Evolutionary conservation across 2,113 vertebrate genomes (phyloP), one percentile per base, ranked within the genome.

Genomic region (Saguinus imperator): DNA sequence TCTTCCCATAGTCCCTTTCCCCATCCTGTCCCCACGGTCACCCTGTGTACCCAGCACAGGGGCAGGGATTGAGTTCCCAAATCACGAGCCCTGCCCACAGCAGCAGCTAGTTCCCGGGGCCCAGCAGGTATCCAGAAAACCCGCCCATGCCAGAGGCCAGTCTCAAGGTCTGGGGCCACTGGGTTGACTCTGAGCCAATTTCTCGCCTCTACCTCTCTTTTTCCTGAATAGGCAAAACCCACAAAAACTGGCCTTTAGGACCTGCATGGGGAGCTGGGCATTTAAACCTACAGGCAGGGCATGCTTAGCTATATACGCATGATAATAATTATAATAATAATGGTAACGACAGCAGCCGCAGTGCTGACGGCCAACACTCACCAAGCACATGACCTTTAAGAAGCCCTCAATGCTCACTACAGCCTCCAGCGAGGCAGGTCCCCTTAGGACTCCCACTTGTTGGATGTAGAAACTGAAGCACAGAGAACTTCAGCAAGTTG

Each of bases 321-420:
- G 58, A 3, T 3, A 12, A 9, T 0, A 4, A 14, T 9, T 32
- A 18, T 8, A 8, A 16, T 1, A 13, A 10, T 0, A 6, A 12
- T 10, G 32, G 20, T 2, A 8, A 5, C 1, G 37, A 9, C 13
- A 1, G 68, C 35, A 9, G 1, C 35, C 2, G 11, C 48, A 13
- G 50, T 9, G 16, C 12, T 1, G 10, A 29, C 3, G 1, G 35
- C n/a, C 12, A 3, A 6, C 6, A 20, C 32, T 37, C 43, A 10
- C 1, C 1, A 5, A 29, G 17, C 81, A 4, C 73, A 1, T 45
- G 35, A 29, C 61, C 61, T n/a, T 35, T 14, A 0, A 21, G 7
- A 66, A 81, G 43, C 77, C 77, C 75, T 72, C 48, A 9, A 3
- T 27, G 48, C 50, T 35, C 75, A 17, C 32, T 9, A 57, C 23